Evolutionary conservation across 2,797 vertebrate genomes (phyloP).

Genomic region (Thunnus albacares): DNA sequence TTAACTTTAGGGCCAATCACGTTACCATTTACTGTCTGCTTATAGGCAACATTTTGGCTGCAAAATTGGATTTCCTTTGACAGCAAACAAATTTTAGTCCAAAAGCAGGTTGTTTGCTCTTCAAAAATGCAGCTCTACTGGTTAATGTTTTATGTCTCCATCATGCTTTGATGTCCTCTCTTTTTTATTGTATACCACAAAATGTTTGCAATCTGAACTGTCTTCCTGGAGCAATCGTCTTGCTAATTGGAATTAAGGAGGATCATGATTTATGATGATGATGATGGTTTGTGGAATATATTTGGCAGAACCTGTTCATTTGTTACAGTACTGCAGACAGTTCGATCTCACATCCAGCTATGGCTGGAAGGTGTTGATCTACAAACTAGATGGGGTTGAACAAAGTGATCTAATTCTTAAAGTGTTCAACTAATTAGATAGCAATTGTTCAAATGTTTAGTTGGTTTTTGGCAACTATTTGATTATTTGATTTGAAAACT

Average conservation of each 20-base stretch:
- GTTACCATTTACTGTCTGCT: constrained; percentile 32
- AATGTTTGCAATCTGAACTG: not conserved
- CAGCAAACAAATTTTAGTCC: constrained; percentile 1
- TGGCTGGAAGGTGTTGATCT: too few species aligned
- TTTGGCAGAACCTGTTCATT: not conserved
- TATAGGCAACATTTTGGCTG: constrained; percentile 6
- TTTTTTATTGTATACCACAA: not conserved
- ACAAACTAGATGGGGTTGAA: too few species aligned
- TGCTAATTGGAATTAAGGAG: constrained; percentile 1
- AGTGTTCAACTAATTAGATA: too few species aligned
- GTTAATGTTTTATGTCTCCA: constrained; percentile 19
- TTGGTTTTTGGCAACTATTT: not conserved
- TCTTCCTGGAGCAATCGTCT: not conserved
- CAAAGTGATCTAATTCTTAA: too few species aligned
- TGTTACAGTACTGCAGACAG: not conserved
- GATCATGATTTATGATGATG: not conserved
- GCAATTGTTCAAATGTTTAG: too few species aligned
- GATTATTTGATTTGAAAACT: not conserved
- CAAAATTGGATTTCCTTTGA: constrained; percentile 19
- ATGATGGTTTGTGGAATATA: not conserved
- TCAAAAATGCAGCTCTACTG: not conserved
- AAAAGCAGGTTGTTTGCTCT: constrained; percentile 12
- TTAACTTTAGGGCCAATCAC: constrained; percentile 44
- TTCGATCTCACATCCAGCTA: not conserved
- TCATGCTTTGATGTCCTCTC: not conserved